Evolutionary conservation across 2,888 invertebrate species (phyloP), one percentile per base, ranked within the genome.

Genomic region (Spisula solida): DNA sequence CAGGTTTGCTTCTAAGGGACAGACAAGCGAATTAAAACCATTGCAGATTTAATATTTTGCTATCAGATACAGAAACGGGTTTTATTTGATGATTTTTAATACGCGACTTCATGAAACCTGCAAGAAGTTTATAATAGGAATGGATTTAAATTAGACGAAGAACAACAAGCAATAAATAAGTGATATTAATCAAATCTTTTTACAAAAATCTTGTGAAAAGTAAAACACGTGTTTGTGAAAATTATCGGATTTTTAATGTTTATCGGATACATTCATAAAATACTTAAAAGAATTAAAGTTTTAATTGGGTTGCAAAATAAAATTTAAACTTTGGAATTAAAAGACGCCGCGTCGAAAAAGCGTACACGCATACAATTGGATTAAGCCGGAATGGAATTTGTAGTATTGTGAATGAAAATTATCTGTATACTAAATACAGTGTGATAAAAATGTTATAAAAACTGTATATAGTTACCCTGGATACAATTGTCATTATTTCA

Each of bases 11-110:
- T 16, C 31, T 25, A 31, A 6, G 31, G 75, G 75, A 75, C 75
- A 75, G 0, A 75, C 31, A 5, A 8, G 41, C 41, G 41, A 41
- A 41, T 5, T 41, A 34, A 75, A 75, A 31, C 25, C 10, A 75
- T 10, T 75, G 75, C 75, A 75, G 31, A 75, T 75, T n/a, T 60
- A 25, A 34, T 75, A 75, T 12, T 75, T 41, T 75, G 29, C 29
- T 25, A 18, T 75, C 75, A 18, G 6, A 25, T 34, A 31, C 10
- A 16, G 14, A 12, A 31, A 34, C 31, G 34, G 75, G 12, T 31
- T 25, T 25, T 25, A 34, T 75, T 31, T 16, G 14, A 75, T 25
- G 5, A 34, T 75, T 31, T 34, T 18, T 31, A 75, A 34, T 34
- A 75, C 75, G 75, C 31, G 75, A 75, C 2, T 31, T 29, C 31